Percentiles rank a stretch among this genome's conserved stretches.
phyloP scores from a whole-genome alignment of 1,140 invertebrate genomes.

The Neuroterus valhalla region DNA sequence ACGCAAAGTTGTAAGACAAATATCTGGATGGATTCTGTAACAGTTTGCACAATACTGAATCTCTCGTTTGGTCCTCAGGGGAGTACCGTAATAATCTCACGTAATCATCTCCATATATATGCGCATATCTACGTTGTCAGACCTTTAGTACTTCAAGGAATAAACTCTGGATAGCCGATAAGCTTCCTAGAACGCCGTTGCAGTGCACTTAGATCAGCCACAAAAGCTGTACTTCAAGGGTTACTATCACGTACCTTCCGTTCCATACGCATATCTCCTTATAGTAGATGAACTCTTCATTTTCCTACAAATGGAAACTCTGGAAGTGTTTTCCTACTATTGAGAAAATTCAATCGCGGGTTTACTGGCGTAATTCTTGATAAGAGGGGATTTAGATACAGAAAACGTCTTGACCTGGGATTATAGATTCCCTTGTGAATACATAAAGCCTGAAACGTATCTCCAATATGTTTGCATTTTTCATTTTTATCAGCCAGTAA shows the following conservation, averaged over 20 bases:
- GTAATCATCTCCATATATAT: slow-evolving; percentile 24
- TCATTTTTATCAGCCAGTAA: too few relatives aligned
- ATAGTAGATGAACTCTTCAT: slow-evolving; percentile 13
- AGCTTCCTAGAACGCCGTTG: background rate
- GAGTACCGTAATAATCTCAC: slow-evolving; percentile 14
- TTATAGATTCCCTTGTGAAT: background rate
- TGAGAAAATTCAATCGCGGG: background rate
- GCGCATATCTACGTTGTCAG: slow-evolving; percentile 26
- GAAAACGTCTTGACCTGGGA: slow-evolving; percentile 11
- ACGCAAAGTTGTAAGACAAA: too few relatives aligned
- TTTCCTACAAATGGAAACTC: slow-evolving; percentile 15
- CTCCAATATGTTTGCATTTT: too few relatives aligned
- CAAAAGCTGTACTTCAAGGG: slow-evolving; percentile 26
- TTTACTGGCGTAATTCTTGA: background rate
- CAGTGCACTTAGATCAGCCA: slow-evolving; percentile 5
- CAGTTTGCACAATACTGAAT: background rate
- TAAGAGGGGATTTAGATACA: background rate
- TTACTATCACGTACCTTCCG: slow-evolving; percentile 15
- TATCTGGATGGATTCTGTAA: background rate
- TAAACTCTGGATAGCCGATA: slow-evolving; percentile 25
- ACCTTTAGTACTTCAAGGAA: slow-evolving; percentile 5
- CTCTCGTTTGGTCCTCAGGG: slow-evolving; percentile 1
- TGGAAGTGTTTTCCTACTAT: background rate
- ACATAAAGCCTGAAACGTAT: too few relatives aligned
- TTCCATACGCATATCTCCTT: background rate